Evolutionary conservation across 2,888 invertebrate genomes (phyloP).

Genomic region (Strigamia maritima): DNA sequence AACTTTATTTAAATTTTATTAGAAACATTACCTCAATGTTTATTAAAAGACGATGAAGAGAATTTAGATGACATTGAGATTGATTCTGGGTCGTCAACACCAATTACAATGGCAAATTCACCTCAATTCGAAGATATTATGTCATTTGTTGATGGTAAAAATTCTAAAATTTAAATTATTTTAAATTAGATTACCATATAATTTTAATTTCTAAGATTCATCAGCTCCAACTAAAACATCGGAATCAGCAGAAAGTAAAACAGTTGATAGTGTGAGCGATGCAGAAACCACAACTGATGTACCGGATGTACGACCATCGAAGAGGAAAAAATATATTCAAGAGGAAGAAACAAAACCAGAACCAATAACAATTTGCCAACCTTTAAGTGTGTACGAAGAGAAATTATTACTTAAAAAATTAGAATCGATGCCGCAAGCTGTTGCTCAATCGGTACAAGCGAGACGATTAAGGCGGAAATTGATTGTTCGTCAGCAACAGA

Average conservation of each 20-base stretch:
- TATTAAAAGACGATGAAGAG: slow-evolving; percentile 39
- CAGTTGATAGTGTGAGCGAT: slow-evolving; percentile 48
- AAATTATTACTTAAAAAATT: slow-evolving; percentile 51
- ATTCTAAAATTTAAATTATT: neutral
- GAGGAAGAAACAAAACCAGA: neutral
- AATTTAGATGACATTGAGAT: slow-evolving; percentile 48
- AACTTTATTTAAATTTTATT: neutral
- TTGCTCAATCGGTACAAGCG: slow-evolving; percentile 49
- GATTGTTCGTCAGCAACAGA: slow-evolving; percentile 54
- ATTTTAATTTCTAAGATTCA: neutral
- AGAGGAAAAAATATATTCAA: neutral
- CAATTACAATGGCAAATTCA: slow-evolving; percentile 39
- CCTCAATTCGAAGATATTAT: slow-evolving; percentile 39
- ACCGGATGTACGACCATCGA: neutral
- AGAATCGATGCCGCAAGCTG: slow-evolving; percentile 47
- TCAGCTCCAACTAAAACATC: neutral
- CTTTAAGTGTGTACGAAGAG: slow-evolving; percentile 58
- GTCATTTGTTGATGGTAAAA: neutral
- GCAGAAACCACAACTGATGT: slow-evolving; percentile 35
- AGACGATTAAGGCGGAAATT: slow-evolving; percentile 61
- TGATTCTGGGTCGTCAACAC: slow-evolving; percentile 49
- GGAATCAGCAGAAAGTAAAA: slow-evolving; percentile 9
- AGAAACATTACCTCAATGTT: slow-evolving; percentile 38
- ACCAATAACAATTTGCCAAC: slow-evolving; percentile 42
- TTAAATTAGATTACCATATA: no score